Conservation (phyloP, 2,797 vertebrate genomes). For the Trichosurus vulpecula region DNA sequence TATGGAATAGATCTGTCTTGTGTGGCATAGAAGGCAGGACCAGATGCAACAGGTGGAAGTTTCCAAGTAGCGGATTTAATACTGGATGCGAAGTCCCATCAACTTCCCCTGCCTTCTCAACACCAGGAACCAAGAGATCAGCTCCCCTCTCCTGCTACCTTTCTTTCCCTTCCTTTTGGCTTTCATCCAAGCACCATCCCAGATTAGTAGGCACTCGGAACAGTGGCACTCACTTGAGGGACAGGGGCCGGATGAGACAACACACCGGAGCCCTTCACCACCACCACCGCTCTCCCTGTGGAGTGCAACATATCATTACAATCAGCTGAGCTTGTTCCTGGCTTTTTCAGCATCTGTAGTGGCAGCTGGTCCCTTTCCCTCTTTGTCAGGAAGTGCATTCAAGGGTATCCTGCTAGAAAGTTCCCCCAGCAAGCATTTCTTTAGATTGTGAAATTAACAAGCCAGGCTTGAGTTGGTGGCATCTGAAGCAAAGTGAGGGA, state of each 20-base stretch:
- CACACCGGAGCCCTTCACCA: slow-evolving; percentile 78
- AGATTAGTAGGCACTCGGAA: slow-evolving; percentile 68
- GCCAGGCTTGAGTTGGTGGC: slow-evolving; percentile 62
- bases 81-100: background rate
- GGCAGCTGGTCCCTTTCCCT: slow-evolving; percentile 85
- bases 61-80: background rate
- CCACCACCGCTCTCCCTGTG: slow-evolving; percentile 63
- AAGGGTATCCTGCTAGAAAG: slow-evolving; percentile 84
- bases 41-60: background rate
- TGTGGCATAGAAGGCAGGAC: background rate
- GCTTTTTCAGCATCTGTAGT: slow-evolving; percentile 84
- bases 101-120: background rate
- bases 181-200: slow-evolving; percentile 58
- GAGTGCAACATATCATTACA: slow-evolving; percentile 86
- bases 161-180: slow-evolving; percentile 74
- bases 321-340: slow-evolving; percentile 85
- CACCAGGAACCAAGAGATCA: slow-evolving; percentile 32
- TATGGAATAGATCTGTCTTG: background rate
- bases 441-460: slow-evolving; percentile 78
- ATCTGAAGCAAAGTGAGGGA: slow-evolving; percentile 74
- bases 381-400: slow-evolving; percentile 86
- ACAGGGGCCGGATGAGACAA: slow-evolving; percentile 80
- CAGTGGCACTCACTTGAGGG: slow-evolving; percentile 66
- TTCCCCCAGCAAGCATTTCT: slow-evolving; percentile 80
- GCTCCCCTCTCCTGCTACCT: slow-evolving; percentile 47